phyloP scores from a whole-genome alignment of 2,797 vertebrate genomes.

The Artibeus jamaicensis region DNA sequence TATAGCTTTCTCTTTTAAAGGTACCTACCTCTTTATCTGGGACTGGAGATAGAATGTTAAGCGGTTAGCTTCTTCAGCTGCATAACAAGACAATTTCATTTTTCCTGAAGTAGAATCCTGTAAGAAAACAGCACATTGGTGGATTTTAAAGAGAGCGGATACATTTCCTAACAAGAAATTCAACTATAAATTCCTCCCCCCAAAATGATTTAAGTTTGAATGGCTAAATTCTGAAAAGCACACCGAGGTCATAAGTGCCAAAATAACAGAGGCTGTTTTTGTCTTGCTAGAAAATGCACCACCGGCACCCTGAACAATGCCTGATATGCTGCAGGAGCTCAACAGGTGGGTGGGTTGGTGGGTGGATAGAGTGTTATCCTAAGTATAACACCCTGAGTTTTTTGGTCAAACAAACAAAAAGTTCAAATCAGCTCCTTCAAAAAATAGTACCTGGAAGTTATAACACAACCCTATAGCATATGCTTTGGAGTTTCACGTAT shows the following conservation, averaged over 20 bases:
- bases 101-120: conserved; percentile 78
- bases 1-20: background rate
- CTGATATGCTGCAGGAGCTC: background rate
- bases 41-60: conserved; percentile 96
- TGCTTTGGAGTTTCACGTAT: background rate
- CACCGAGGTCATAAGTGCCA: background rate
- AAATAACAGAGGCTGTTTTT: background rate
- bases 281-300: background rate
- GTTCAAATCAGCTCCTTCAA: background rate
- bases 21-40: conserved; percentile 93
- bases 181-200: background rate
- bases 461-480: background rate
- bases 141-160: background rate
- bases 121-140: background rate
- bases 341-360: background rate
- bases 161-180: conserved; percentile 6
- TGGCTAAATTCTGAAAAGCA: background rate
- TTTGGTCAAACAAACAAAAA: background rate
- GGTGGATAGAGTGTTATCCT: background rate
- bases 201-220: background rate
- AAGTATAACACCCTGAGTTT: background rate
- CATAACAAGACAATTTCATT: conserved; percentile 93
- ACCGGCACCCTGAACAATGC: background rate
- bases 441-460: background rate
- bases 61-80: conserved; percentile 95